These are phyloP conservation scores for Brachystomella parvula DNA, from an alignment of 1,140 invertebrate species.

Conservation along the genomic window DNA sequence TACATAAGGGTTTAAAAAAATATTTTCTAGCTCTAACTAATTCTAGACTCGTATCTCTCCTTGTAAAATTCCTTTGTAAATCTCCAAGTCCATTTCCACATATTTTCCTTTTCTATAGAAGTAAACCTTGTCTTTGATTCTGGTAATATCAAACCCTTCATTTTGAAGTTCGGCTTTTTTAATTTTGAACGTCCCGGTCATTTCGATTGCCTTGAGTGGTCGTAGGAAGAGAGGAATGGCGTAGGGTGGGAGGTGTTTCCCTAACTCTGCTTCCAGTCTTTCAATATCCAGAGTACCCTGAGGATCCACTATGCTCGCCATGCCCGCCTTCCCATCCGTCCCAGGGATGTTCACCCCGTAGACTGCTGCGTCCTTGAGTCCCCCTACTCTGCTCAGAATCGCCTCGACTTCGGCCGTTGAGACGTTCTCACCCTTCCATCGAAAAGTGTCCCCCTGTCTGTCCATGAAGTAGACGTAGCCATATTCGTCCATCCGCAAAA, in stretches of 20 bases:
- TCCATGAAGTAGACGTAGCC: constrained; percentile 58
- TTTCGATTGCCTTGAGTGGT: constrained; percentile 40
- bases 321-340: constrained; percentile 55
- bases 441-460: constrained; percentile 56
- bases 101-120: too few species aligned
- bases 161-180: constrained; percentile 83
- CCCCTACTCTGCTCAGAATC: constrained; percentile 74
- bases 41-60: too few species aligned
- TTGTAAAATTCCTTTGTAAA: too few species aligned
- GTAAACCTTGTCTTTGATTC: constrained; percentile 70
- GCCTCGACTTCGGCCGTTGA: constrained; percentile 95
- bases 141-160: constrained; percentile 74
- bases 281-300: constrained; percentile 60
- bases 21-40: too few species aligned
- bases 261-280: constrained; percentile 53
- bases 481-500: constrained; percentile 52
- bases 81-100: too few species aligned
- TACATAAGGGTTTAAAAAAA: too few species aligned
- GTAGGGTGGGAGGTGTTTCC: constrained; percentile 68
- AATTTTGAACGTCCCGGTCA: constrained; percentile 45
- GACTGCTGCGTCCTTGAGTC: constrained; percentile 76
- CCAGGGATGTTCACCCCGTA: constrained; percentile 64
- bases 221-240: constrained; percentile 80
- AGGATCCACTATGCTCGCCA: constrained; percentile 87
- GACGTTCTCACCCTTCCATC: constrained; percentile 98